phyloP scores from a whole-genome alignment of 2,797 vertebrate genomes.

The Oceanodroma leucorhoa region DNA sequence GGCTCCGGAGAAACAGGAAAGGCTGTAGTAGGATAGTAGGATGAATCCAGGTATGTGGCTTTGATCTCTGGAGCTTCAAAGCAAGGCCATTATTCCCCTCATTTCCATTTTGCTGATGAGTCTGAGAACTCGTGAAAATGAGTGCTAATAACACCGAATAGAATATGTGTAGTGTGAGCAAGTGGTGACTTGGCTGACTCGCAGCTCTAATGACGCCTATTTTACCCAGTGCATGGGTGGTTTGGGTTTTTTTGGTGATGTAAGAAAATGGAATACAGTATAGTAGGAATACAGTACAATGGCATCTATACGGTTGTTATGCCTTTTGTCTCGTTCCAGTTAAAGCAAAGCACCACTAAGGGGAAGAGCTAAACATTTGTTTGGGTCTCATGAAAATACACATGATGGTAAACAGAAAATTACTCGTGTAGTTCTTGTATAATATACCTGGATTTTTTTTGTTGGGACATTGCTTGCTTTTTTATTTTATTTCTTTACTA shows the following conservation, averaged over 20 bases:
- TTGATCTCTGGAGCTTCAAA: slow-evolving; percentile 54
- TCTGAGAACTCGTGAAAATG: slow-evolving; percentile 3
- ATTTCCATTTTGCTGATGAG: slow-evolving; percentile 50
- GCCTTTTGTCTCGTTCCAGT: not conserved
- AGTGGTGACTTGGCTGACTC: not conserved
- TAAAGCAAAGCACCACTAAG: not conserved
- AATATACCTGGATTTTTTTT: not conserved
- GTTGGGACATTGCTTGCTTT: not conserved
- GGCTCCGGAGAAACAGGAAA: slow-evolving; percentile 30
- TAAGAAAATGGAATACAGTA: not conserved
- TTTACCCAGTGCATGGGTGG: not conserved
- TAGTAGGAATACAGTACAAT: not conserved
- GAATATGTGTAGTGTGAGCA: not conserved
- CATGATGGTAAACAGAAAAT: not conserved
- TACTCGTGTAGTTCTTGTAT: not conserved
- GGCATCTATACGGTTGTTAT: accelerated
- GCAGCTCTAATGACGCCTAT: not conserved
- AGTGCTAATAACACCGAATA: not conserved
- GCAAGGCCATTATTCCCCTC: not conserved
- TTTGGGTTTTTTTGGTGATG: not conserved
- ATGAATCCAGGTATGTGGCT: slow-evolving; percentile 25
- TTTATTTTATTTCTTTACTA: not conserved
- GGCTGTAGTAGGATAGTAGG: not conserved
- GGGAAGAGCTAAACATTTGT: not conserved
- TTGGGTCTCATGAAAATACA: not conserved